A percentile compares a stretch with the other conserved stretches of the same genome.
Conservation (phyloP, 2,113 vertebrate genomes). For the Cephalopholis sonnerati region DNA sequence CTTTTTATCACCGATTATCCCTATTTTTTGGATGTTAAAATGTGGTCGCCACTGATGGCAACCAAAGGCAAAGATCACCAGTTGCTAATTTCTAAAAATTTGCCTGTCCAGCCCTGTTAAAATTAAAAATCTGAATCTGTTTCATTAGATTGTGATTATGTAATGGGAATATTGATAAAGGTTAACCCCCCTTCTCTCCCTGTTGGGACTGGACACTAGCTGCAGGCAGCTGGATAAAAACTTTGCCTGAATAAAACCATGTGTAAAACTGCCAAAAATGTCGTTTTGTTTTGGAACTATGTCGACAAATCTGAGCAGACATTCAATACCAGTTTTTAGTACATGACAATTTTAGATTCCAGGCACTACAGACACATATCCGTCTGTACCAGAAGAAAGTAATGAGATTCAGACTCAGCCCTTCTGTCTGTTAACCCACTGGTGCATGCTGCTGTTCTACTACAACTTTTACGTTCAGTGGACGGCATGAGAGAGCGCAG, state of each 20-base stretch:
- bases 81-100: too few relatives aligned
- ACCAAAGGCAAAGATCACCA: too few relatives aligned
- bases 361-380: background rate
- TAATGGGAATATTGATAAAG: background rate
- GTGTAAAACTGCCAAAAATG: background rate
- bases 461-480: slow-evolving; percentile 29
- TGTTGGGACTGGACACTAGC: background rate
- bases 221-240: background rate
- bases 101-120: too few relatives aligned
- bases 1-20: too few relatives aligned
- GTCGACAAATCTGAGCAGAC: background rate
- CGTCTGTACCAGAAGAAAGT: slow-evolving; percentile 5
- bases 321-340: background rate
- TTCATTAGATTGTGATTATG: background rate
- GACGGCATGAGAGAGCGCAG: slow-evolving; percentile 22
- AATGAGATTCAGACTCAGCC: slow-evolving; percentile 4
- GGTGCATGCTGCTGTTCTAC: slow-evolving; percentile 31
- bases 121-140: too few relatives aligned
- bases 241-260: background rate
- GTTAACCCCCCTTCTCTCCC: background rate
- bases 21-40: too few relatives aligned
- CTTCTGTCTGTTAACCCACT: background rate
- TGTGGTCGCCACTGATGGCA: too few relatives aligned
- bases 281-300: background rate
- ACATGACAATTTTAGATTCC: background rate